Evolutionary conservation across 2,888 invertebrate species (phyloP).

Genomic region (Apantesis nais): DNA sequence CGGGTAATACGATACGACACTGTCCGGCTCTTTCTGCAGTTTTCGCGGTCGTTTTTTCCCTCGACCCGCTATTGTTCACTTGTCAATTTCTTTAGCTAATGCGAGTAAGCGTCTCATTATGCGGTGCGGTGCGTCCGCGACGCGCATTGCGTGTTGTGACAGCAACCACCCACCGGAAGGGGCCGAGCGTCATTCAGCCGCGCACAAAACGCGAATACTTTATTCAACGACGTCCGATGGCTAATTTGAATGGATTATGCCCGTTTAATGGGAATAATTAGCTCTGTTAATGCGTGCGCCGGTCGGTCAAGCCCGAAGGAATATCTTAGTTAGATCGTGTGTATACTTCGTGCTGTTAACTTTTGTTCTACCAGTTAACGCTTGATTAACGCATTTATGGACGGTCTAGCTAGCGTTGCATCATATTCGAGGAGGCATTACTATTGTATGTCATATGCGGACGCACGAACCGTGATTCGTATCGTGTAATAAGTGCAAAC

Average conservation of each 20-base stretch:
- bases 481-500: constrained; percentile 51
- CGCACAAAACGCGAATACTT: constrained; percentile 82
- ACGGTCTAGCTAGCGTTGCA: constrained; percentile 50
- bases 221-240: constrained; percentile 82
- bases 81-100: constrained; percentile 86
- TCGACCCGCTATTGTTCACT: constrained; percentile 83
- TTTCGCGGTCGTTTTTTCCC: constrained; percentile 79
- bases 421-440: constrained; percentile 51
- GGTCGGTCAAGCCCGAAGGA: constrained; percentile 49
- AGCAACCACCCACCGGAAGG: constrained; percentile 85
- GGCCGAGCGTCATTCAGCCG: constrained; percentile 82
- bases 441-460: constrained; percentile 50
- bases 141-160: constrained; percentile 85
- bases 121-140: constrained; percentile 82
- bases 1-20: constrained; percentile 86
- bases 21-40: constrained; percentile 84
- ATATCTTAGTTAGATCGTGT: constrained; percentile 62
- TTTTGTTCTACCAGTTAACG: constrained; percentile 65
- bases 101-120: constrained; percentile 86
- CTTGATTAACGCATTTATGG: constrained; percentile 61
- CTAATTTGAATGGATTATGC: constrained; percentile 84
- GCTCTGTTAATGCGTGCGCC: constrained; percentile 66
- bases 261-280: constrained; percentile 83
- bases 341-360: constrained; percentile 57
- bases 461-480: constrained; percentile 50